These are phyloP conservation scores for Odobenus rosmarus DNA, from an alignment of 2,113 vertebrate species.

Conservation along the genomic window DNA sequence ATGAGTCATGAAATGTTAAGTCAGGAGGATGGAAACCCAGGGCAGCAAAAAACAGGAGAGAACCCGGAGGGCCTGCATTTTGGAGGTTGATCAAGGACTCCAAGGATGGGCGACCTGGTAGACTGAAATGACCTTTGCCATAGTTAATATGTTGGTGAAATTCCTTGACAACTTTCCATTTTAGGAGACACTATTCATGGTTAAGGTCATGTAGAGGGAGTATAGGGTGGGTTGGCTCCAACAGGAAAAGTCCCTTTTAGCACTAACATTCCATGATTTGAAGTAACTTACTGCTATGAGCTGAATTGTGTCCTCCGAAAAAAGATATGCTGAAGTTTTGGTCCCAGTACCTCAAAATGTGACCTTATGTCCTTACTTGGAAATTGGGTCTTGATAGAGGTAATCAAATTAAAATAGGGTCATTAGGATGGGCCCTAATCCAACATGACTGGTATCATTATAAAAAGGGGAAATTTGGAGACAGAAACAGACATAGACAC, in stretches of 20 bases:
- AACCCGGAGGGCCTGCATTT: neutral
- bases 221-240: neutral
- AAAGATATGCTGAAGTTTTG: neutral
- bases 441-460: neutral
- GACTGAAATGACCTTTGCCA: neutral
- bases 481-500: neutral
- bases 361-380: neutral
- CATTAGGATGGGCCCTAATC: neutral
- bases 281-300: neutral
- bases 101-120: neutral
- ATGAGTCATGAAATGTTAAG: neutral
- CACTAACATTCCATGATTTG: neutral
- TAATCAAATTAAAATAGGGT: neutral
- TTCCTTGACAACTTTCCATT: neutral
- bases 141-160: neutral
- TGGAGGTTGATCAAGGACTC: neutral
- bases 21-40: neutral
- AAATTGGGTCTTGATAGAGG: constrained; percentile 6
- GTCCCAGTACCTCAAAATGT: neutral
- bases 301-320: neutral
- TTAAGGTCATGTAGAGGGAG: neutral
- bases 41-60: neutral
- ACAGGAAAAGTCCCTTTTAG: neutral
- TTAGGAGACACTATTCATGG: neutral
- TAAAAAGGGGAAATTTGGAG: neutral